Evolutionary conservation across 2,797 vertebrate species (phyloP).

Genomic region (Phrynocephalus guinanensis): DNA sequence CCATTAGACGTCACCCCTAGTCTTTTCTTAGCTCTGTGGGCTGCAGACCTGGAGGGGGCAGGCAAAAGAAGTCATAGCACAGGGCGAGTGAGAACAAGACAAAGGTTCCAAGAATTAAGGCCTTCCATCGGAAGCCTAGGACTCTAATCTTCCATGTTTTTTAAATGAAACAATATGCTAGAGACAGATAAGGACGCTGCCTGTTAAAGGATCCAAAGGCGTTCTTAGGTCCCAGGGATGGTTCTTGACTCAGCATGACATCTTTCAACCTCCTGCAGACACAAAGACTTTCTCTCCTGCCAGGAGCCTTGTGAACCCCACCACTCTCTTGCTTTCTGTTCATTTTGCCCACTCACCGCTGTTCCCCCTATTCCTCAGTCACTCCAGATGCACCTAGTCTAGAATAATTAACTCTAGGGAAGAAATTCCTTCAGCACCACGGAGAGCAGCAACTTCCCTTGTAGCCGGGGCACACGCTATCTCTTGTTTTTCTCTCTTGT

Average conservation of each 20-base stretch:
- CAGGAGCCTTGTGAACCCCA: not conserved
- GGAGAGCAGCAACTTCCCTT: slow-evolving; percentile 55
- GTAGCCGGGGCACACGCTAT: not conserved
- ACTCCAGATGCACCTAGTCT: not conserved
- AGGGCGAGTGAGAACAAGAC: too few species aligned
- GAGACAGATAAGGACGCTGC: too few species aligned
- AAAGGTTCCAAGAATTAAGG: not conserved
- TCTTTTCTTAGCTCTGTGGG: not conserved
- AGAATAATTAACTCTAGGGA: too few species aligned
- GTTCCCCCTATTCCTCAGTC: not conserved
- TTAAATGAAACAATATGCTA: too few species aligned
- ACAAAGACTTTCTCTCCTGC: not conserved
- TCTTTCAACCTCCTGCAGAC: not conserved
- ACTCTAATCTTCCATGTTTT: not conserved
- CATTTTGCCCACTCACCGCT: not conserved
- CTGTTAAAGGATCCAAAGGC: too few species aligned
- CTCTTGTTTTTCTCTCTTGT: not conserved
- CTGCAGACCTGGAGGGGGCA: not conserved
- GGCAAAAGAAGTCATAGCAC: not conserved
- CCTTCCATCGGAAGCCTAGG: not conserved
- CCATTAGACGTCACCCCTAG: not conserved
- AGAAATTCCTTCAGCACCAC: slow-evolving; percentile 67
- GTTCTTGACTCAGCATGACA: not conserved
- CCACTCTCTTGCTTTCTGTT: too few species aligned
- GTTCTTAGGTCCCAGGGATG: not conserved